phyloP scores from a whole-genome alignment of 1,140 invertebrate genomes.

The Lepidurus couesii region DNA sequence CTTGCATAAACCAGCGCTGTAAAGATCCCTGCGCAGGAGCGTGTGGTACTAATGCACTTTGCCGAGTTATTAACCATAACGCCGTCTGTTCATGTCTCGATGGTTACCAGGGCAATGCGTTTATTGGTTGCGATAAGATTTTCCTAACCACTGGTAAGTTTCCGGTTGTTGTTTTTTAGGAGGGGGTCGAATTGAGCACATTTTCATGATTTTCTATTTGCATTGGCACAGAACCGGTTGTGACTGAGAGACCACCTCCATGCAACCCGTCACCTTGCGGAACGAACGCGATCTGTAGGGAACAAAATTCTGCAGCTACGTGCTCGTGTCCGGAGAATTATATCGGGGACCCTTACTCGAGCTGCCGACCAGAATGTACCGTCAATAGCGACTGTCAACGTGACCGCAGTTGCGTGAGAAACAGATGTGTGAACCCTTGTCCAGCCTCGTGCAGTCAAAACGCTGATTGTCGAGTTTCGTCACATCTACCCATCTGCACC shows the following conservation, averaged over 20 bases:
- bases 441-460: slow-evolving; percentile 69
- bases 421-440: slow-evolving; percentile 75
- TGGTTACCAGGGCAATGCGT: slow-evolving; percentile 63
- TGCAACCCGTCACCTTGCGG: slow-evolving; percentile 70
- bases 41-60: slow-evolving; percentile 71
- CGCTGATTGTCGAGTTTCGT: slow-evolving; percentile 67
- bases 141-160: slow-evolving; percentile 44
- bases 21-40: slow-evolving; percentile 65
- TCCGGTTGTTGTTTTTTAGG: background rate
- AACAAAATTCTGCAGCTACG: slow-evolving; percentile 41
- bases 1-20: slow-evolving; percentile 68
- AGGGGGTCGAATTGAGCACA: background rate
- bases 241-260: background rate
- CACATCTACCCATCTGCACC: slow-evolving; percentile 72
- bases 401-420: slow-evolving; percentile 64
- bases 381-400: slow-evolving; percentile 70
- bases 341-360: slow-evolving; percentile 64
- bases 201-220: background rate
- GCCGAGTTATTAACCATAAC: slow-evolving; percentile 69
- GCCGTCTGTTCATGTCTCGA: slow-evolving; percentile 68
- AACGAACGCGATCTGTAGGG: slow-evolving; percentile 67
- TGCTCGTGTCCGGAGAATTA: slow-evolving; percentile 52
- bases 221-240: background rate
- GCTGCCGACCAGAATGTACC: slow-evolving; percentile 68
- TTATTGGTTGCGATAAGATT: slow-evolving; percentile 55